Evolutionary conservation across 2,113 vertebrate species (phyloP).

Genomic region (Phyllostomus discolor): DNA sequence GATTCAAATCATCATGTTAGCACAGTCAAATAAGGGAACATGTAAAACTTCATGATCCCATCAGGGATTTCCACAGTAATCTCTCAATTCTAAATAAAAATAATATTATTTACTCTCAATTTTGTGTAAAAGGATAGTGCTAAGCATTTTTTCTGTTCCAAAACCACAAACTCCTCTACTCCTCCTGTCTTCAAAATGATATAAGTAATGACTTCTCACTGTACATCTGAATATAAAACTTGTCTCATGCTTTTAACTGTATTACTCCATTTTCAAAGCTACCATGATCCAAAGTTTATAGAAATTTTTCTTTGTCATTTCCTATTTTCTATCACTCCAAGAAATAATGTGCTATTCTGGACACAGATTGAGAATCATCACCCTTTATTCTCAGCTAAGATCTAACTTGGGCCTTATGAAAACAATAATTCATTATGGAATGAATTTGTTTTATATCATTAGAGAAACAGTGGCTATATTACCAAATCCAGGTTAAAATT

Average conservation of each 20-base stretch:
- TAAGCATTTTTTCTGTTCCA: not conserved
- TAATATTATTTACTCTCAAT: not conserved
- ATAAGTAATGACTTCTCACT: not conserved
- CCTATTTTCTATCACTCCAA: not conserved
- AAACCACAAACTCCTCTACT: not conserved
- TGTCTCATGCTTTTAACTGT: not conserved
- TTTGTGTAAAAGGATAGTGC: not conserved
- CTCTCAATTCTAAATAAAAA: not conserved
- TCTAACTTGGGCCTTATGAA: not conserved
- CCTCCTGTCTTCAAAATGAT: not conserved
- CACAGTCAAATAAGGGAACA: not conserved
- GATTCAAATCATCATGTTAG: not conserved
- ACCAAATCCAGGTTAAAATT: not conserved
- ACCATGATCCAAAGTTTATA: not conserved
- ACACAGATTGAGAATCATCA: not conserved
- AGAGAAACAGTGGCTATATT: not conserved
- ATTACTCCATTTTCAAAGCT: not conserved
- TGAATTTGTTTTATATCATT: not conserved
- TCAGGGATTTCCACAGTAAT: not conserved
- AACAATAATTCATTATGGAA: not conserved
- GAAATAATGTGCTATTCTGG: not conserved
- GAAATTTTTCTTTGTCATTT: not conserved
- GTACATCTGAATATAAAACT: not conserved
- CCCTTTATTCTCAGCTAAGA: not conserved
- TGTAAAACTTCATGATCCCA: not conserved